Percentiles rank a stretch among this genome's conserved stretches.
These are phyloP conservation scores for Macroglossus sobrinus DNA, from an alignment of 2,113 vertebrate genomes.

Conservation along the genomic window DNA sequence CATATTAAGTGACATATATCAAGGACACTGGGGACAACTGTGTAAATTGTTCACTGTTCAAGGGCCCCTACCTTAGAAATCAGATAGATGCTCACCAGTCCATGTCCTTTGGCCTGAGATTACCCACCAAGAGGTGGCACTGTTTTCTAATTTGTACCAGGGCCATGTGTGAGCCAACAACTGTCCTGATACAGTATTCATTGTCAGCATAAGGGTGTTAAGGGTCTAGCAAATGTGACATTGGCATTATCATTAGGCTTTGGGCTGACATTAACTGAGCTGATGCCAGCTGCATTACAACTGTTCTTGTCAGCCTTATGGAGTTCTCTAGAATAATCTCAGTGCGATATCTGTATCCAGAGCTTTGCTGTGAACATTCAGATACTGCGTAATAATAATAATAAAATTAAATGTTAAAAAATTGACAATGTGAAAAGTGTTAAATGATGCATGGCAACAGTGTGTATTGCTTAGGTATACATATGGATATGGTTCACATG, in stretches of 20 bases:
- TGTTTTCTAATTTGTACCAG: slow-evolving; percentile 25
- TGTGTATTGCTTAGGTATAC: neutral
- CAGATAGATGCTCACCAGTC: neutral
- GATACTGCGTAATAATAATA: neutral
- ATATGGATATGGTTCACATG: neutral
- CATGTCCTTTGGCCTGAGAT: neutral
- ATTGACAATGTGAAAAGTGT: neutral
- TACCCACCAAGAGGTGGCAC: neutral
- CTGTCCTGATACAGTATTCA: neutral
- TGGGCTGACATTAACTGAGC: neutral
- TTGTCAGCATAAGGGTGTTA: neutral
- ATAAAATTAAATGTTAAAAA: neutral
- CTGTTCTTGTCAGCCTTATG: neutral
- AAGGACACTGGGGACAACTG: neutral
- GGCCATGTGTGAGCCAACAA: neutral
- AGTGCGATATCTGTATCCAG: neutral
- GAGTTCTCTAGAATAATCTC: neutral
- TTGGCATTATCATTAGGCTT: neutral
- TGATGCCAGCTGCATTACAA: neutral
- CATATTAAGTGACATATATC: neutral
- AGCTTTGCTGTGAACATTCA: neutral
- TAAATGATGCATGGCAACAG: neutral
- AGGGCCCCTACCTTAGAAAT: neutral
- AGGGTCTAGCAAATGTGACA: neutral
- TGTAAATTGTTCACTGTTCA: neutral